Evolutionary conservation across 2,888 invertebrate genomes (phyloP).

Genomic region (Mactromeris polynyma): DNA sequence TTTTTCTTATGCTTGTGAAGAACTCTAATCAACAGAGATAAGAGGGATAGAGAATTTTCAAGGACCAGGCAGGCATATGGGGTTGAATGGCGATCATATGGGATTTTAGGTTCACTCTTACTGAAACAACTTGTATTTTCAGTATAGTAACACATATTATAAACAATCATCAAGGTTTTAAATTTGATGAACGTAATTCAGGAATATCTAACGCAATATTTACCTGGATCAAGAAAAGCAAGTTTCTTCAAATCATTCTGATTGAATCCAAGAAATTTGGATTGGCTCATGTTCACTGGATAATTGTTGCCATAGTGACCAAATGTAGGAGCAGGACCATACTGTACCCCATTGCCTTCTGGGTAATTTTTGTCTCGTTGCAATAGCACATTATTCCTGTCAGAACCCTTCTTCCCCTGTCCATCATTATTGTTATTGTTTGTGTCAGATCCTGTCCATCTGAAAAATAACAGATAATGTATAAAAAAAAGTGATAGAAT

Average conservation of each 20-base stretch:
- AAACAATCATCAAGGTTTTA: too few relatives aligned
- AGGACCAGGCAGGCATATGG: too few relatives aligned
- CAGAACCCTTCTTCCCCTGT: conserved; percentile 85
- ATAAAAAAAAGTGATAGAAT: too few relatives aligned
- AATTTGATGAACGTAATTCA: too few relatives aligned
- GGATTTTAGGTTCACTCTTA: too few relatives aligned
- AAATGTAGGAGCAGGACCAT: conserved; percentile 73
- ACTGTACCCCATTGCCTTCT: conserved; percentile 77
- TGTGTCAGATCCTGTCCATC: conserved; percentile 87
- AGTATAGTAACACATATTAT: too few relatives aligned
- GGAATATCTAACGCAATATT: not conserved
- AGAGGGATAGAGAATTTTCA: too few relatives aligned
- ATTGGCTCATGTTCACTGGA: conserved; percentile 78
- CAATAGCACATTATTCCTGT: conserved; percentile 86
- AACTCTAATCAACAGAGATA: too few relatives aligned
- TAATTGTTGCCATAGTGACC: conserved; percentile 86
- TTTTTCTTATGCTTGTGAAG: too few relatives aligned
- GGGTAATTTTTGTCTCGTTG: conserved; percentile 78
- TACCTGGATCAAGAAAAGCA: conserved; percentile 83
- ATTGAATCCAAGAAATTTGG: conserved; percentile 81
- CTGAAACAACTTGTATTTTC: too few relatives aligned
- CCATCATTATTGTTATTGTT: conserved; percentile 86
- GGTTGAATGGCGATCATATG: too few relatives aligned
- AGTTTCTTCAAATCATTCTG: conserved; percentile 77
- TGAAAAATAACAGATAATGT: conserved; percentile 57